Conservation (phyloP, 2,113 vertebrate species). For the Oceanites oceanicus region DNA sequence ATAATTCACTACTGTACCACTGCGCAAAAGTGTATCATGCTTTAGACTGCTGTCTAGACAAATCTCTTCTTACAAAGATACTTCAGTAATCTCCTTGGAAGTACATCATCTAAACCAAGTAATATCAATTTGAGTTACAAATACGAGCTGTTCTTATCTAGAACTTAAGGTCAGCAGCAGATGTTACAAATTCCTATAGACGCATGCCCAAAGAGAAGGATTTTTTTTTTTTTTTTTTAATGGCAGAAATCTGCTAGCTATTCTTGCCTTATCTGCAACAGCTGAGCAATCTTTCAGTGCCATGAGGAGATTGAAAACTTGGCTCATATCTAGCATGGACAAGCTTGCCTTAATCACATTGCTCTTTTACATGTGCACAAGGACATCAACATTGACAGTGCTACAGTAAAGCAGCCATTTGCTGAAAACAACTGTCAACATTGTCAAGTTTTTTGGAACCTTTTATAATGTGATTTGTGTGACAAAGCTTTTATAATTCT, state of each 20-base stretch:
- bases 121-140: constrained; percentile 41
- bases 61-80: not conserved
- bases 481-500: constrained; percentile 74
- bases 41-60: not conserved
- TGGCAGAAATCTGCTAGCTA: constrained; percentile 81
- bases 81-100: constrained; percentile 40
- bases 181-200: constrained; percentile 77
- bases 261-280: constrained; percentile 81
- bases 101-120: not conserved
- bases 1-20: constrained; percentile 10
- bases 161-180: constrained; percentile 76
- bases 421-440: constrained; percentile 83
- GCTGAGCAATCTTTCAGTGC: constrained; percentile 83
- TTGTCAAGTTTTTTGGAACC: constrained; percentile 80
- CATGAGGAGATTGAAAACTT: constrained; percentile 80
- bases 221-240: constrained; percentile 68
- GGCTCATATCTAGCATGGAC: constrained; percentile 79
- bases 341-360: constrained; percentile 82
- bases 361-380: constrained; percentile 82
- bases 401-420: constrained; percentile 80
- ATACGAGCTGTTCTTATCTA: constrained; percentile 60
- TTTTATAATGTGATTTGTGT: constrained; percentile 74
- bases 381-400: constrained; percentile 82
- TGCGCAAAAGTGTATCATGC: not conserved
- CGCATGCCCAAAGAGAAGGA: constrained; percentile 57